Evolutionary conservation across 2,888 invertebrate species (phyloP), one percentile per base, ranked within the genome.

Genomic region (Sphaerophoria rueppellii): DNA sequence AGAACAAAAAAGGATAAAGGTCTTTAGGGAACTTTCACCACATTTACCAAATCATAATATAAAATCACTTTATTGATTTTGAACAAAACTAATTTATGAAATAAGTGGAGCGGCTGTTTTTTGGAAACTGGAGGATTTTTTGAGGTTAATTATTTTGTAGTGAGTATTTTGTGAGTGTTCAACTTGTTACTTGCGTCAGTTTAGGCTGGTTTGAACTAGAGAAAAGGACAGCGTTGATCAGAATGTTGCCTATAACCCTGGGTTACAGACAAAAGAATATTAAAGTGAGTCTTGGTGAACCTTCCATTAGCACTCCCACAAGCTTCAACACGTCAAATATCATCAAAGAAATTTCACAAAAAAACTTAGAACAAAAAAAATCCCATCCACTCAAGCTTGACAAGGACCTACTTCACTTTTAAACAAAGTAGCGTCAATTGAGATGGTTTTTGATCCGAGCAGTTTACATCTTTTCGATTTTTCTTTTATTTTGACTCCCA

Each of bases 381-480:
- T 34, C 32, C 5, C 52, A 61, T 57, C 52, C 80, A 80, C 80
- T 80, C 57, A 40, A 76, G 32, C n/a, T 35, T 75, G 55, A 60
- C 58, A 67, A 83, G 80, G 80, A 43, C 69, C 43, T 37, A 69
- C 83, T 83, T 61, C 40, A 48, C 40, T 16, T 9, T 76, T 14
- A 72, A 2, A 37, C 67, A 70, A 71, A 83, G 79, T 71, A 67
- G 74, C 72, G 70, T 16, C 40, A 24, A 60, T 57, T 40, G 48
- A 46, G 35, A 67, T 61, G 74, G 48, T 55, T 80, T 72, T 83
- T 83, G 75, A 83, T 83, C 80, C 75, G 55, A 75, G 60, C 72
- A 72, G 67, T 75, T 80, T 69, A 75, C 72, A 61, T 57, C 40
- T 54, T 60, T 52, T 12, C 6, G 4, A 34, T 70, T 67, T 63